A percentile compares a stretch with the other conserved stretches of the same genome.
Evolutionary conservation across 2,113 vertebrate species (phyloP).

Genomic region (Erythrolamprus reginae): DNA sequence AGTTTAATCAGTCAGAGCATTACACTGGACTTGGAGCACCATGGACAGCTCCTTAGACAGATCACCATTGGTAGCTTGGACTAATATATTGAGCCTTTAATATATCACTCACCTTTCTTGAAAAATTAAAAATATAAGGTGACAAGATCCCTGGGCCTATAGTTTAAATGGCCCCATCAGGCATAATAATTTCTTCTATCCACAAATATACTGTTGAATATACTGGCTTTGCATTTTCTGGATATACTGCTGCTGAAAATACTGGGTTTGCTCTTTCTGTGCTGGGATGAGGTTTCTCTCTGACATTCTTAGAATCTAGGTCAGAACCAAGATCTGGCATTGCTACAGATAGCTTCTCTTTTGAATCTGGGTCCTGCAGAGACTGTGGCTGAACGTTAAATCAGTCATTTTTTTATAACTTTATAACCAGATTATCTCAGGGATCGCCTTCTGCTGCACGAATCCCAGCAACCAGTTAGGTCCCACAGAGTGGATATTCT

Average conservation of each 20-base stretch:
- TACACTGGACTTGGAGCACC: not conserved
- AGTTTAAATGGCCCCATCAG: not conserved
- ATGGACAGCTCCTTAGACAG: not conserved
- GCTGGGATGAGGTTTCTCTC: not conserved
- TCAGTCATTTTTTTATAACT: not conserved
- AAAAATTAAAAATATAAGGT: not conserved
- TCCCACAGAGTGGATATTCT: no score
- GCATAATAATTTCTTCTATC: not conserved
- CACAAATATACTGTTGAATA: not conserved
- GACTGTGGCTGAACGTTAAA: not conserved
- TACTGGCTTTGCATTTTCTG: not conserved
- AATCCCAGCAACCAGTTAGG: no score
- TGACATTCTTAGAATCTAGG: not conserved
- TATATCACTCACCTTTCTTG: not conserved
- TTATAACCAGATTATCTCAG: no score
- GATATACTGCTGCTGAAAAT: no score
- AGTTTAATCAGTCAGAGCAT: not conserved
- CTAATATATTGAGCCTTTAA: not conserved
- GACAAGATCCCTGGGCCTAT: not conserved
- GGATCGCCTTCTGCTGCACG: no score
- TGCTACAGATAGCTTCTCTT: not conserved
- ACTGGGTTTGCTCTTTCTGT: not conserved
- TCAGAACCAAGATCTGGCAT: not conserved
- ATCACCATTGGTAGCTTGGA: not conserved
- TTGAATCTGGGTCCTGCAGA: not conserved